Percentiles rank a stretch among this genome's conserved stretches.
These are phyloP conservation scores for Mylabris sibirica DNA, from an alignment of 2,888 invertebrate genomes.

Conservation along the genomic window DNA sequence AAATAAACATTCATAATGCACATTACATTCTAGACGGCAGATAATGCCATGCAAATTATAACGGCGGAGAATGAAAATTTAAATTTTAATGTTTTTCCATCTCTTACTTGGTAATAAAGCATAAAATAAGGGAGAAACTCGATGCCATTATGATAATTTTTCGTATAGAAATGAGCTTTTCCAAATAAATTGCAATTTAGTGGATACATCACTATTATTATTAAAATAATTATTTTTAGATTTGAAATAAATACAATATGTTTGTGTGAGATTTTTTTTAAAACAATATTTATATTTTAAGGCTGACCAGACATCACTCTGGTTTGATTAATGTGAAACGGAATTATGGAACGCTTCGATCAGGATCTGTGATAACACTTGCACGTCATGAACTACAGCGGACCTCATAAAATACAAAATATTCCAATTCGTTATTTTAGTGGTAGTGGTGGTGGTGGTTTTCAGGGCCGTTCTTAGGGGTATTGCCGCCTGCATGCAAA, in stretches of 20 bases:
- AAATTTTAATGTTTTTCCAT: conserved; percentile 57
- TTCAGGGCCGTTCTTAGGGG: too few relatives aligned
- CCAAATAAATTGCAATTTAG: conserved; percentile 33
- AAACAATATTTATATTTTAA: conserved; percentile 58
- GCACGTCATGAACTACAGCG: conserved; percentile 47
- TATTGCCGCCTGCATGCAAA: too few relatives aligned
- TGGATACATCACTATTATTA: conserved; percentile 28
- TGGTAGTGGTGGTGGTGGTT: neutral
- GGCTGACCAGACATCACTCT: conserved; percentile 48
- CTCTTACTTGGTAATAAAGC: conserved; percentile 49
- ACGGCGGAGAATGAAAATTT: conserved; percentile 56
- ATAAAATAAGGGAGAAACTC: conserved; percentile 38
- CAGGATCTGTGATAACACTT: conserved; percentile 56
- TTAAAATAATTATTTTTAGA: conserved; percentile 49
- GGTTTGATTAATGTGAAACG: conserved; percentile 60
- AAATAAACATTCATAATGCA: conserved; percentile 63
- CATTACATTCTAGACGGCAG: conserved; percentile 57
- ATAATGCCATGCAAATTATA: conserved; percentile 59
- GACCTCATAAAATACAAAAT: conserved; percentile 37
- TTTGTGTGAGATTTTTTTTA: conserved; percentile 56
- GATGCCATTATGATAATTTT: conserved; percentile 38
- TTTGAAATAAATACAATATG: conserved; percentile 56
- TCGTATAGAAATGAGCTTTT: conserved; percentile 34
- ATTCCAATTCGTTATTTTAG: neutral
- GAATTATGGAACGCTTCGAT: conserved; percentile 60